Base-by-base conservation (phyloP, 2,797 vertebrate species). In the Melanotaenia nigrans region DNA sequence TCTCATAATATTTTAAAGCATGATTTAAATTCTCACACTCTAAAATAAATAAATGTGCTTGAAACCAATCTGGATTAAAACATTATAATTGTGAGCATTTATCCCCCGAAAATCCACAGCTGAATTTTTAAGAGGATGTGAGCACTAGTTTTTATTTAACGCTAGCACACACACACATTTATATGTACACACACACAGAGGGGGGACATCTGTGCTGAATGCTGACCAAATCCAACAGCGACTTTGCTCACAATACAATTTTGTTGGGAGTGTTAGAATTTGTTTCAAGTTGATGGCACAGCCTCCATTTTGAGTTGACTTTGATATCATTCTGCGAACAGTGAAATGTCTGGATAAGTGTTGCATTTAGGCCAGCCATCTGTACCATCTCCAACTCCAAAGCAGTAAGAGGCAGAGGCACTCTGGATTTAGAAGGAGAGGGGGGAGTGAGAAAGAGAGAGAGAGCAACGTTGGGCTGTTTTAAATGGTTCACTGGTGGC, bases 211-310 rank as follows among this genome's bases (percentile, higher is more conserved):
- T 93, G 91, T 90, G 89, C 82, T 92, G 89, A 92, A 92, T 65
- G 79, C 87, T 90, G 87, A 92, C 90, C 92, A 92, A 93, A 89
- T 92, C 90, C 74, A 28, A 49, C 59, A 2, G 68, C 72, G 82
- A 90, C 90, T 91, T 92, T 88, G 63, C 84, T 93, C 89, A 92
- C 91, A 92, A 92, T 92, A 88, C 91, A 92, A 88, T 93, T 91
- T 89, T 91, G 90, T 92, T 89, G 92, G 89, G 91, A 91, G 91
- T 93, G 92, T 93, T 88, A 92, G 86, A 92, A 91, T 91, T 90
- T 85, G 89, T 91, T 91, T 92, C 85, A 83, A 93, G 90, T 92
- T 89, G 90, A 90, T 93, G 90, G 92, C 90, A 90, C 86, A 90
- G 85, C 82, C 87, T 92, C 89, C 88, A 91, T 92, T 90, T 92